Evolutionary conservation across 2,888 invertebrate species (phyloP), one percentile per base, ranked within the genome.

Genomic region (Antheraea yamamai): DNA sequence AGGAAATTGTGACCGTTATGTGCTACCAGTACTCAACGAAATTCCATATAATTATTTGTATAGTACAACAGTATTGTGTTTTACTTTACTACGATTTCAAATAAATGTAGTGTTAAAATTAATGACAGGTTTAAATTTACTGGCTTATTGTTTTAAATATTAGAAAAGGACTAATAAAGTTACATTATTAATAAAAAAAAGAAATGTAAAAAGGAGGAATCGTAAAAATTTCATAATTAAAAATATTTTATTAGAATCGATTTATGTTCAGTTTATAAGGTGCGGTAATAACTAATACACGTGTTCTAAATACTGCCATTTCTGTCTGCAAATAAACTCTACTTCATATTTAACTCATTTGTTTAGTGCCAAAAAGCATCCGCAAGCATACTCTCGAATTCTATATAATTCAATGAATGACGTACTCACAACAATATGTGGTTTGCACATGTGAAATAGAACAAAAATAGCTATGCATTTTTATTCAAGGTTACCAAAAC

Each of bases 41-140:
- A 79, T 77, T 78, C 79, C 79, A 74, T 80, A 79, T 84, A 86
- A 86, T 86, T 85, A 87, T 84, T 83, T 84, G 78, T 83, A 83
- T 81, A 78, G 61, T 79, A 79, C 78, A 39, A 79, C 78, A 39
- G 71, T 30, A 75, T 75, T 75, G 47, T 72, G 78, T 78, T 77
- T 76, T 78, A 78, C 76, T 78, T 78, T 75, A 73, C 75, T 74
- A 75, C 74, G 26, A n/a, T 39, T 70, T n/a, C n/a, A 70, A 68
- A 35, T 23, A 61, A 61, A 14, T 23, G 23, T 23, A n/a, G n/a
- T 61, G 3, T 23, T 23, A 61, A 23, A n/a, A n/a, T 58, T 58
- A 23, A 61, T 10, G 23, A 10, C 23, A 61, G 23, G 12, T 61
- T 23, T 61, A n/a, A 58, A 58, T n/a, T 58, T 20, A 4, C 58